Evolutionary conservation across 2,113 vertebrate genomes (phyloP).

Genomic region (Aptenodytes forsteri): DNA sequence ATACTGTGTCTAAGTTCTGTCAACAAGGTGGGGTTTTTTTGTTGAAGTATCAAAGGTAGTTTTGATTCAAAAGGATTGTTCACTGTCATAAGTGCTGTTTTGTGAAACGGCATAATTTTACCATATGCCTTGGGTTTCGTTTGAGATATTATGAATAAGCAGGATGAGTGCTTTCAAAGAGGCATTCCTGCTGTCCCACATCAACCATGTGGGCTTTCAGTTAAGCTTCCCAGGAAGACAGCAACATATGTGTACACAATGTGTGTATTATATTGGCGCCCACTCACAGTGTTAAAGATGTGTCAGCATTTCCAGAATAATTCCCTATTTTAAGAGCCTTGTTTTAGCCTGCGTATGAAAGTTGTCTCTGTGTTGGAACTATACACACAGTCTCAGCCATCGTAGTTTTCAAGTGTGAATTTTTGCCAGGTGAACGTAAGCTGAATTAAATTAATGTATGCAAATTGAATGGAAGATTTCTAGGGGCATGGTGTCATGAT

Average conservation of each 20-base stretch:
- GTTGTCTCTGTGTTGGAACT: not conserved
- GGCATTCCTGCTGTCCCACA: slow-evolving; percentile 68
- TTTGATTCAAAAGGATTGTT: not conserved
- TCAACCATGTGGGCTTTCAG: slow-evolving; percentile 50
- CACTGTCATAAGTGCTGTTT: not conserved
- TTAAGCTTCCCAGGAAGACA: slow-evolving; percentile 64
- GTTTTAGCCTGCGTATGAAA: not conserved
- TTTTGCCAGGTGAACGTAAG: slow-evolving; percentile 5
- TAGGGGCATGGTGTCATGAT: not conserved
- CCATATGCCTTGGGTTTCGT: slow-evolving; percentile 17
- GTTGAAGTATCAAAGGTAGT: not conserved
- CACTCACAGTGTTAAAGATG: slow-evolving; percentile 43
- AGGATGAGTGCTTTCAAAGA: slow-evolving; percentile 56
- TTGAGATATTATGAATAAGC: slow-evolving; percentile 42
- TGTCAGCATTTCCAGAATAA: slow-evolving; percentile 65
- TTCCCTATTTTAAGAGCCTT: slow-evolving; percentile 31
- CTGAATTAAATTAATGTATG: not conserved
- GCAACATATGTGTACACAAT: slow-evolving; percentile 67
- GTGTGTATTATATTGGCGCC: slow-evolving; percentile 60
- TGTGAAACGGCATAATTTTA: not conserved
- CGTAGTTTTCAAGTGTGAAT: not conserved
- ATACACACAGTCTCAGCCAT: not conserved
- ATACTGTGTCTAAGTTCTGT: not conserved
- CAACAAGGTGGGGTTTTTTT: not conserved
- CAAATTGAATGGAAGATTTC: not conserved